phyloP scores from a whole-genome alignment of 1,140 invertebrate genomes.

The Tachypleus tridentatus region DNA sequence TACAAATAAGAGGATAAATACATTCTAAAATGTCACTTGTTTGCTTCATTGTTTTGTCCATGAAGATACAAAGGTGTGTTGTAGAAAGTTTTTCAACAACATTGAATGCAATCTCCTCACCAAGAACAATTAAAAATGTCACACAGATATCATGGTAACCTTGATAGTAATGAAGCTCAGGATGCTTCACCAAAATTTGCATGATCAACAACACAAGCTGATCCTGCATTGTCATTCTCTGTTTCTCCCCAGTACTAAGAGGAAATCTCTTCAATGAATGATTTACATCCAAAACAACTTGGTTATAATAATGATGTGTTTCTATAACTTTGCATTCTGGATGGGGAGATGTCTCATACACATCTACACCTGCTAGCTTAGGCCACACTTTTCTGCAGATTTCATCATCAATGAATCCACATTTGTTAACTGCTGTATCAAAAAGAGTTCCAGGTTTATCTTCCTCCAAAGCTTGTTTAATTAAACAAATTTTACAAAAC shows the following conservation, averaged over 20 bases:
- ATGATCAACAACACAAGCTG: slow-evolving; percentile 79
- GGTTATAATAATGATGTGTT: slow-evolving; percentile 72
- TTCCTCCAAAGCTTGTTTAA: slow-evolving; percentile 7
- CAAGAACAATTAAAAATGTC: slow-evolving; percentile 84
- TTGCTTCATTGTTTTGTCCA: slow-evolving; percentile 85
- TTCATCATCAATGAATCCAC: slow-evolving; percentile 50
- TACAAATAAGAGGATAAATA: slow-evolving; percentile 67
- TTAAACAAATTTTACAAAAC: no score
- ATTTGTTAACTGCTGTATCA: slow-evolving; percentile 35
- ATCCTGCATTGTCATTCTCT: slow-evolving; percentile 66
- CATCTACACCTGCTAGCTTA: slow-evolving; percentile 55
- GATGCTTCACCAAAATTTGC: slow-evolving; percentile 68
- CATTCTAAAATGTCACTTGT: slow-evolving; percentile 78
- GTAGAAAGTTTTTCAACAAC: slow-evolving; percentile 72
- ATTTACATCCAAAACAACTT: slow-evolving; percentile 87
- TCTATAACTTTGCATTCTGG: slow-evolving; percentile 47
- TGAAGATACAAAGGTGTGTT: slow-evolving; percentile 76
- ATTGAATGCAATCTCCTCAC: slow-evolving; percentile 64
- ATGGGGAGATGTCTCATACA: slow-evolving; percentile 30
- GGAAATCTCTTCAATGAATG: slow-evolving; percentile 72
- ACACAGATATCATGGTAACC: slow-evolving; percentile 97
- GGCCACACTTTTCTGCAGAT: slow-evolving; percentile 72
- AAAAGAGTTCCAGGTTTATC: slow-evolving; percentile 28
- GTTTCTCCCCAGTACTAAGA: slow-evolving; percentile 68
- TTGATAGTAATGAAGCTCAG: slow-evolving; percentile 84